Evolutionary conservation across 2,797 vertebrate species (phyloP).

Genomic region (Poecile montanus): DNA sequence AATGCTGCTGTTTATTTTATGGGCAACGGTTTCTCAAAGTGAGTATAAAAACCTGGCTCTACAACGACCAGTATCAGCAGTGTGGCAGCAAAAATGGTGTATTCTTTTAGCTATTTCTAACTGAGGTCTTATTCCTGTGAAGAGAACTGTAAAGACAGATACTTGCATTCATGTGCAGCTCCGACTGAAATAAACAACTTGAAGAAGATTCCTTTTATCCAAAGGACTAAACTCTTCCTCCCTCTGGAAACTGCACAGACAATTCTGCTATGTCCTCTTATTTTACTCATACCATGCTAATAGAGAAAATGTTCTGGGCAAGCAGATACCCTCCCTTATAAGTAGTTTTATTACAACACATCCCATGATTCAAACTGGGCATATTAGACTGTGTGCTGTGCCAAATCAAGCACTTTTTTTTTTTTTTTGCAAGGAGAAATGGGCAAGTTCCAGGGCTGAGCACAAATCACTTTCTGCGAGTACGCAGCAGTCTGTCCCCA

Average conservation of each 20-base stretch:
- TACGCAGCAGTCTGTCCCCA: background rate
- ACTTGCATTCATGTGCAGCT: background rate
- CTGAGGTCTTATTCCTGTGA: background rate
- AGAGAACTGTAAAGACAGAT: background rate
- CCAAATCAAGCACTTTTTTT: background rate
- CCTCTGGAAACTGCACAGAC: background rate
- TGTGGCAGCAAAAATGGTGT: background rate
- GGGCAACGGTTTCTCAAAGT: background rate
- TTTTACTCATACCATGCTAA: background rate
- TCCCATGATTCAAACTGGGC: background rate
- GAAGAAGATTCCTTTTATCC: background rate
- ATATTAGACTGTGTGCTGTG: background rate
- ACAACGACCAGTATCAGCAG: background rate
- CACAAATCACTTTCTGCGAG: background rate
- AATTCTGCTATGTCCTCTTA: background rate
- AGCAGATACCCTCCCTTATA: background rate
- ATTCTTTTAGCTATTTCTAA: background rate
- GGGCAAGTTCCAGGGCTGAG: background rate
- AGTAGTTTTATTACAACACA: background rate
- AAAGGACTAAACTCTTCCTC: background rate
- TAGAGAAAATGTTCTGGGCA: background rate
- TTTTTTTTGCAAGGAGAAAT: background rate
- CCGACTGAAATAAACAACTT: conserved; percentile 12
- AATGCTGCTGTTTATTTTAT: conserved; percentile 2
- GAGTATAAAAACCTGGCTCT: background rate